phyloP scores from a whole-genome alignment of 2,797 vertebrate genomes.

The Pangasius djambal region DNA sequence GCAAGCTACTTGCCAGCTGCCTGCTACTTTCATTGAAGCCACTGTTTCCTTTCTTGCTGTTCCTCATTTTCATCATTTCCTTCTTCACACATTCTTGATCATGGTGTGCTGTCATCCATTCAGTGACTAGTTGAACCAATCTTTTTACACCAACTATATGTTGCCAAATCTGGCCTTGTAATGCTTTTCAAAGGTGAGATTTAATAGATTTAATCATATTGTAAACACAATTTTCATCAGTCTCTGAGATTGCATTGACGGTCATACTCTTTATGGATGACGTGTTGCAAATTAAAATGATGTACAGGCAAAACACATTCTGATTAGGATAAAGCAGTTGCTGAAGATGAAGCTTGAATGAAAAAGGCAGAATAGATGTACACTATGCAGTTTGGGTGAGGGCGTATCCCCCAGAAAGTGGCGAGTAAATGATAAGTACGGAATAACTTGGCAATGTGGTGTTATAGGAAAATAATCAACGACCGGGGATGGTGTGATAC shows the following conservation, averaged over 20 bases:
- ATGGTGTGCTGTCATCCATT: not conserved
- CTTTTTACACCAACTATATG: not conserved
- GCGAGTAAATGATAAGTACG: not conserved
- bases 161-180: not conserved
- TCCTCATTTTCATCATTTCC: conserved; percentile 6
- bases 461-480: not conserved
- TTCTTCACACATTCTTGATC: not conserved
- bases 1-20: not conserved
- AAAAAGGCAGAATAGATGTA: not conserved
- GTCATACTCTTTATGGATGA: not conserved
- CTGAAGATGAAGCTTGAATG: not conserved
- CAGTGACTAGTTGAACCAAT: not conserved
- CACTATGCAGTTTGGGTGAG: not conserved
- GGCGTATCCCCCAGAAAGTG: not conserved
- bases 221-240: not conserved
- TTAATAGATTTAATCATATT: too few species aligned
- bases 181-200: too few species aligned
- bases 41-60: not conserved
- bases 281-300: not conserved
- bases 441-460: not conserved
- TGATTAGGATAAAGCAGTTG: not conserved
- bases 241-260: not conserved
- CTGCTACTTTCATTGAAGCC: not conserved
- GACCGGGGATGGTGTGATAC: not conserved
- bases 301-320: not conserved